Base-by-base conservation (phyloP, 1,140 invertebrate genomes). In the Maconellicoccus hirsutus region DNA sequence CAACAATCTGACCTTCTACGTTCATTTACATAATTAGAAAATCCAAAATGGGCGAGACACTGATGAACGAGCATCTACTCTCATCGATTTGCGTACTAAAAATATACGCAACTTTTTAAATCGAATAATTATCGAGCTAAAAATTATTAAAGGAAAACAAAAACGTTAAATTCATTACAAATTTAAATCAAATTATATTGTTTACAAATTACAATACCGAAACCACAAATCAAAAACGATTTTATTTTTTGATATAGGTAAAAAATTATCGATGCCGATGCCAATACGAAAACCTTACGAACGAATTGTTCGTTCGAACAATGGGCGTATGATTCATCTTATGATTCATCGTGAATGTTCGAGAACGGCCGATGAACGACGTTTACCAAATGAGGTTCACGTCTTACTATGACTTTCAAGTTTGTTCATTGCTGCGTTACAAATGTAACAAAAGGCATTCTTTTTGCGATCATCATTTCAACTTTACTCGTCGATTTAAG, bases 11-110 rank as follows among this genome's bases (percentile, higher is more conserved):
- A 52, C 42, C 42, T 52, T 52, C 42, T 52, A 19, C n/a, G 10
- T 52, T 52, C 42, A 52, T 52, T 52, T 52, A 52, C 42, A 52
- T 52, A 19, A 52, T 52, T 52, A 52, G n/a, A 52, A 52, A 52
- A 52, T 52, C 6, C 42, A 52, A 52, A 52, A 52, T 52, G 42
- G 42, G 42, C 42, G 42, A 52, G 42, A 4, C 42, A 4, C 42
- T 52, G 29, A 33, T 52, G 42, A 52, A 19, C n/a, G n/a, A 14
- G 3, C 42, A 8, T 52, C 42, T 19, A 52, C 42, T 52, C n/a
- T 52, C n/a, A 52, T 52, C 42, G 42, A 52, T 52, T 52, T 52
- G 6, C 42, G 4, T 19, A 52, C 42, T 16, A 52, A 52, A 33
- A 52, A 52, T 16, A 52, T 16, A 52, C 42, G 42, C 12, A 33